Conservation (phyloP, 2,888 invertebrate species). For the Trissolcus japonicus region DNA sequence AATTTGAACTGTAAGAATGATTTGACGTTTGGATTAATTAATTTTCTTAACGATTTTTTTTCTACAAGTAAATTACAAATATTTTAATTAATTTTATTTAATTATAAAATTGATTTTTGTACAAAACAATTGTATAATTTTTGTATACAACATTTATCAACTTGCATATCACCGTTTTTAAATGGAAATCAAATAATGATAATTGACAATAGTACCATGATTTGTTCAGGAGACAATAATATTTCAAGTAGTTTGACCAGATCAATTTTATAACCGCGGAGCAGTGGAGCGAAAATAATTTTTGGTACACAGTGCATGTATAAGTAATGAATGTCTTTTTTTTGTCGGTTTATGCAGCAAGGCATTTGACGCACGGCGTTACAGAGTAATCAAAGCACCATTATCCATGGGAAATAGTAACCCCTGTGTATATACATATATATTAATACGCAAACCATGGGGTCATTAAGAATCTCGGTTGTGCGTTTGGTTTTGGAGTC, state of each 20-base stretch:
- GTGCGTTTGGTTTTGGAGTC: constrained; percentile 32
- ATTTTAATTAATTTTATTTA: background rate
- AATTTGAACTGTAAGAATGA: background rate
- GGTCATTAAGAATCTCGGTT: constrained; percentile 63
- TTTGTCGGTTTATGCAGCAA: constrained; percentile 58
- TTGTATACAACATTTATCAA: too few relatives aligned
- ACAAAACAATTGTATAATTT: too few relatives aligned
- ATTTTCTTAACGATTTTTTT: background rate
- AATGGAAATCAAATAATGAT: too few relatives aligned
- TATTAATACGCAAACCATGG: constrained; percentile 62
- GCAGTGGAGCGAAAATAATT: constrained; percentile 27
- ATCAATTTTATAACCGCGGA: background rate
- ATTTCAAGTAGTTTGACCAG: too few relatives aligned
- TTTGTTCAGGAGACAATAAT: too few relatives aligned
- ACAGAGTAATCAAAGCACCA: constrained; percentile 75
- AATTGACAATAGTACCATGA: too few relatives aligned
- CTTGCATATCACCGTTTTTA: too few relatives aligned
- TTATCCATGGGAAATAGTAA: constrained; percentile 75
- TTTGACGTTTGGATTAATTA: constrained; percentile 1
- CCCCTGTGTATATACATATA: constrained; percentile 64
- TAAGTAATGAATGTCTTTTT: constrained; percentile 33
- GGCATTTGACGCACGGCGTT: constrained; percentile 73
- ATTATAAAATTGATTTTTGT: background rate
- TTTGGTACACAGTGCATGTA: constrained; percentile 35
- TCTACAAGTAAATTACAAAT: background rate